phyloP scores from a whole-genome alignment of 2,113 vertebrate genomes.

The Oriolus oriolus region DNA sequence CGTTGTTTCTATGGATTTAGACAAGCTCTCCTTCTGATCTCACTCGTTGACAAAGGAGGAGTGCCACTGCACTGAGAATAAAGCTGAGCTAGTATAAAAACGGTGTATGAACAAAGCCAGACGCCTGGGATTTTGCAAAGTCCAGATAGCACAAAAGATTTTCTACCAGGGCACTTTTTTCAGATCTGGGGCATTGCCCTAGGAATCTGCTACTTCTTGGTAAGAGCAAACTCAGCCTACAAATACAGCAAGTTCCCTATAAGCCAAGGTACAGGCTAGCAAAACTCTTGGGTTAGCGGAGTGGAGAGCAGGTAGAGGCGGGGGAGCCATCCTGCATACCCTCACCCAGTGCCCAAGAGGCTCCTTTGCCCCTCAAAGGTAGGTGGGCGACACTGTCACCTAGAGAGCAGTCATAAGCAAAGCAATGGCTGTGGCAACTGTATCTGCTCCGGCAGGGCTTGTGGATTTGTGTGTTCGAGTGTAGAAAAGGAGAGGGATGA shows the following conservation, averaged over 20 bases:
- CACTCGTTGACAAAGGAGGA: accelerated
- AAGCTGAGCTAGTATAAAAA: neutral
- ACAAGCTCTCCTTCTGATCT: neutral
- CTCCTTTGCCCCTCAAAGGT: neutral
- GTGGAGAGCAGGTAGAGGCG: neutral
- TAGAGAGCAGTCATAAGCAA: neutral
- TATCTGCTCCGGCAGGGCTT: neutral
- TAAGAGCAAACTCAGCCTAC: neutral
- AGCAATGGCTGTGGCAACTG: neutral
- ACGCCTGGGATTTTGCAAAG: neutral
- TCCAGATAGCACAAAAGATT: neutral
- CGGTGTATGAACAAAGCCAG: neutral
- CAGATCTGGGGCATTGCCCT: neutral
- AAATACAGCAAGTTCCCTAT: neutral
- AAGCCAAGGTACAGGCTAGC: neutral
- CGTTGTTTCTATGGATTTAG: neutral
- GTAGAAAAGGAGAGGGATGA: neutral
- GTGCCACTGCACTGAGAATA: neutral
- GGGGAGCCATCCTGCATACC: neutral
- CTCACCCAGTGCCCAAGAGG: accelerated
- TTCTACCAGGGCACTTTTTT: neutral
- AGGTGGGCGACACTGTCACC: accelerated
- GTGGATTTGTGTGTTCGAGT: accelerated
- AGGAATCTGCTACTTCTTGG: neutral
- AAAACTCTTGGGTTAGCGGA: neutral